Base-by-base conservation (phyloP, 2,797 vertebrate species). In the Diglossa cyanea region DNA sequence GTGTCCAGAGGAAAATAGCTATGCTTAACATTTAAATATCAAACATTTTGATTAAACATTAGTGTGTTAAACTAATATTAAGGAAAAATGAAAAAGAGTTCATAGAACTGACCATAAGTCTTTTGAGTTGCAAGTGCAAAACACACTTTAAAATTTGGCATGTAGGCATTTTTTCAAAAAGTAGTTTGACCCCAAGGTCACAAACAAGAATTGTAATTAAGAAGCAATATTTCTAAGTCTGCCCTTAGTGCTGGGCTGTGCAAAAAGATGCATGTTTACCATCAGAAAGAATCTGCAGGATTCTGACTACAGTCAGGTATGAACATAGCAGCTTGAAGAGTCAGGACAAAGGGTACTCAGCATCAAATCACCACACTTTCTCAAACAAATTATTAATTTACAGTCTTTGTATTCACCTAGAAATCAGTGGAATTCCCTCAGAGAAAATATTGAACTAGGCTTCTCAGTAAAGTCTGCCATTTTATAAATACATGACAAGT, bases 11-110 rank as follows among this genome's bases (percentile, higher is more conserved):
- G 20, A 95, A 95, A 74, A 83, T 48, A 50, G 10, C 40, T 75
- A 51, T 91, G 58, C 66, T 96, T 89, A 95, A 95, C 92, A 92
- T 88, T 95, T 83, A 97, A 95, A 93, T 72, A 87, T 83, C 72
- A 95, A 95, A 92, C 30, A 83, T 6, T 68, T 72, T 47, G 86
- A 91, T 83, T 77, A 96, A 96, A 95, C 33, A 89, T 87, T 26
- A 37, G 17, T 10, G 9, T 51, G 18, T 75, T 95, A 91, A 96
- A 72, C 65, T 54, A 95, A 94, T 65, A 93, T 55, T 88, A 90
- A 77, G 26, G 26, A 54, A 82, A 42, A 37, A 30, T 83, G 25
- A 72, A 93, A 94, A 89, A 2, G 23, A 61, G 47, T 94, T 93
- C 58, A 58, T 45, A 72, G 54, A 92, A 74, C 21, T 79, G 67